Evolutionary conservation across 2,797 vertebrate species (phyloP).

Genomic region (Okamejei kenojei): DNA sequence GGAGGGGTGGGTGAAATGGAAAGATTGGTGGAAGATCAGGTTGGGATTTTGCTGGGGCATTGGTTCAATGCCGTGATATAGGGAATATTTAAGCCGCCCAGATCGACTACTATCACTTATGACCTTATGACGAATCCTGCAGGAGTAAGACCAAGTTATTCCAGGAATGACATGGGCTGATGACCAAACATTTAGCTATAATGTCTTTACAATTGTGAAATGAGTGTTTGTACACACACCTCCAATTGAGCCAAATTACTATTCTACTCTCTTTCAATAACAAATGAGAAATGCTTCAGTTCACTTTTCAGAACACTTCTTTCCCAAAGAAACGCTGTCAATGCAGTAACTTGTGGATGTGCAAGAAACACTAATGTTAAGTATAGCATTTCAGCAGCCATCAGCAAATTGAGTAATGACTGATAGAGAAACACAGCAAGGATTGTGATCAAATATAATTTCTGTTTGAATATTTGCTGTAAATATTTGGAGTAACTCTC

Average conservation of each 20-base stretch:
- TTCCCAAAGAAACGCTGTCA: background rate
- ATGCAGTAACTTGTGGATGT: too few species aligned
- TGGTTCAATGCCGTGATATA: too few species aligned
- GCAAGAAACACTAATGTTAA: background rate
- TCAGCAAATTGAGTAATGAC: background rate
- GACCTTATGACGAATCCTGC: too few species aligned
- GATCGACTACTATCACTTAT: too few species aligned
- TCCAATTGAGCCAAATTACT: constrained; percentile 12
- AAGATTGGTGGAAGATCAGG: too few species aligned
- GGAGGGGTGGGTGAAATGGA: too few species aligned
- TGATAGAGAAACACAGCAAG: background rate
- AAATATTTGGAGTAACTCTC: background rate
- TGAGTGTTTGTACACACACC: background rate
- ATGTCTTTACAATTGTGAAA: constrained; percentile 12
- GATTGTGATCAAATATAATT: background rate
- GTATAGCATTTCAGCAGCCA: background rate
- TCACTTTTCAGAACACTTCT: background rate
- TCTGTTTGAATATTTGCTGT: background rate
- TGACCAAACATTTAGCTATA: background rate
- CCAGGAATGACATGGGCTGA: background rate
- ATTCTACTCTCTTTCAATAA: background rate
- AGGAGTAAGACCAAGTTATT: too few species aligned
- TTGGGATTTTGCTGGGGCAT: too few species aligned
- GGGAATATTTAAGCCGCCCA: too few species aligned
- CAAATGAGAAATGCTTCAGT: background rate